Conservation (phyloP, 2,888 invertebrate genomes). For the Eueremaeus valkanovi region DNA sequence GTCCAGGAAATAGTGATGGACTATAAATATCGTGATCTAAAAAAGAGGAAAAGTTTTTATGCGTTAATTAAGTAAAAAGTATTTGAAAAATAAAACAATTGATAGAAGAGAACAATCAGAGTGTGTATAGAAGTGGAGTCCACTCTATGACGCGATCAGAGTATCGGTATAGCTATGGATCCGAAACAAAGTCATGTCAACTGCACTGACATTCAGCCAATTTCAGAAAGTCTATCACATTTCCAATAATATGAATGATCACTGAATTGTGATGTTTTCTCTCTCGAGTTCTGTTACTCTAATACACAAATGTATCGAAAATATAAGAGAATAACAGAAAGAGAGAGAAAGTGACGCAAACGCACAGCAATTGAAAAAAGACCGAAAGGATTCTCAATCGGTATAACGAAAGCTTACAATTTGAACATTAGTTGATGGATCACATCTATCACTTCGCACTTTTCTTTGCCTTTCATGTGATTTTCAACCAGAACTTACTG, state of each 20-base stretch:
- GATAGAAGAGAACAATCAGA: not conserved
- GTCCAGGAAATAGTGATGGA: not conserved
- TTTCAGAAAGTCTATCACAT: not conserved
- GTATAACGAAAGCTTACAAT: conserved; percentile 12
- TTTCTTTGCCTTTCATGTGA: not conserved
- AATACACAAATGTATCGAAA: not conserved
- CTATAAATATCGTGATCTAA: not conserved
- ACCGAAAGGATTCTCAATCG: not conserved
- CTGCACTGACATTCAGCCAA: not conserved
- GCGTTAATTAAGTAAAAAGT: conserved; percentile 15
- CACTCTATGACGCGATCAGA: not conserved
- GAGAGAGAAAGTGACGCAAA: not conserved
- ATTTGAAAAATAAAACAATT: not conserved
- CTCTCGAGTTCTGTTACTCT: not conserved
- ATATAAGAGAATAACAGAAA: not conserved
- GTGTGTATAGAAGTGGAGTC: not conserved
- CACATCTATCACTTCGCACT: not conserved
- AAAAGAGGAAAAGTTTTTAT: not conserved
- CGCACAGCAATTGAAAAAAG: not conserved
- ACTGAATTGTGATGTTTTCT: not conserved
- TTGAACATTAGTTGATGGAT: conserved; percentile 5
- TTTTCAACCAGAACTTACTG: not conserved
- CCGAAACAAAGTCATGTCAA: not conserved
- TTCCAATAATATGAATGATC: not conserved
- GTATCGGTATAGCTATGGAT: not conserved